Evolutionary conservation across 2,797 vertebrate species (phyloP).

Genomic region (Catharus ustulatus): DNA sequence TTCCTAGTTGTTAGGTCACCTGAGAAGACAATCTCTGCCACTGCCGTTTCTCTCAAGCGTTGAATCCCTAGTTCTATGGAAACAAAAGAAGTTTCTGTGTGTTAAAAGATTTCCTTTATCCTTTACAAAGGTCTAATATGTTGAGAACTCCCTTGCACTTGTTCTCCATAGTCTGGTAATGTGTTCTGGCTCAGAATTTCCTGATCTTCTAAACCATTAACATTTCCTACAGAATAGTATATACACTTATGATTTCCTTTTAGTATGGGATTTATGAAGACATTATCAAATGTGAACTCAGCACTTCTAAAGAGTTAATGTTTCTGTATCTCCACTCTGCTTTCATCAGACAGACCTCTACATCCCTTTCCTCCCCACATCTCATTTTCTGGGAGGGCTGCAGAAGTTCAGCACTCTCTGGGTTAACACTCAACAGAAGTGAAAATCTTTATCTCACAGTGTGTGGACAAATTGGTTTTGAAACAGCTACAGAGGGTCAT

Average conservation of each 20-base stretch:
- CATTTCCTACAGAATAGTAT: background rate
- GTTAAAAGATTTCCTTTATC: background rate
- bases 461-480: conserved; percentile 49
- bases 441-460: conserved; percentile 55
- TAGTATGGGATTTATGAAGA: background rate
- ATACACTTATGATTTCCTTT: background rate
- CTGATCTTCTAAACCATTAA: background rate
- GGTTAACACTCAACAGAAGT: conserved; percentile 18
- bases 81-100: background rate
- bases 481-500: conserved; percentile 13
- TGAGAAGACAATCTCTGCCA: no score
- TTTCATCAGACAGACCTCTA: background rate
- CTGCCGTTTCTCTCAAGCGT: no score
- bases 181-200: background rate
- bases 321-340: background rate
- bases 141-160: background rate
- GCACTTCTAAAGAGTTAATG: background rate
- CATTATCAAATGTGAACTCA: background rate
- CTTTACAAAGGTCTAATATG: background rate
- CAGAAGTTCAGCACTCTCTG: background rate
- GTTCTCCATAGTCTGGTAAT: background rate
- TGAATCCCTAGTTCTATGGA: no score
- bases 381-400: background rate
- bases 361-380: background rate
- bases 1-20: no score